Evolutionary conservation across 2,113 vertebrate species (phyloP).

Genomic region (Nerophis ophidion): DNA sequence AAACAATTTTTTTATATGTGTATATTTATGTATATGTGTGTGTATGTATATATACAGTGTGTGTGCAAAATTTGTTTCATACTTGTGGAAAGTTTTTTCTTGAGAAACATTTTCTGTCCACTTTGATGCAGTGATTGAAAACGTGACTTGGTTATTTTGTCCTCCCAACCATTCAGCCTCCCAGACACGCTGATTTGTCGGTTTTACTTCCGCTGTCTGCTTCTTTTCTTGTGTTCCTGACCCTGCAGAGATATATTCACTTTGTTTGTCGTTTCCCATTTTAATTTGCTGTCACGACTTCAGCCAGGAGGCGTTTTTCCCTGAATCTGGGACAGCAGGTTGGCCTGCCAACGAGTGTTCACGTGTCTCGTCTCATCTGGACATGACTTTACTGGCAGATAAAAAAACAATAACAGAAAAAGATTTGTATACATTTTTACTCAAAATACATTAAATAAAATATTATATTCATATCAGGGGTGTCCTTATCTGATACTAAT

Average conservation of each 20-base stretch:
- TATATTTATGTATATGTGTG: too few species aligned
- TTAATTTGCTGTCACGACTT: slow-evolving; percentile 34
- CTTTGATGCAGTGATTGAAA: slow-evolving; percentile 12
- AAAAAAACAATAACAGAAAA: not conserved
- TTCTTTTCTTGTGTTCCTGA: slow-evolving; percentile 8
- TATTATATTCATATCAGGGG: too few species aligned
- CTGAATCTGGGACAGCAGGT: slow-evolving; percentile 45
- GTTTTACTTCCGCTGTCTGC: not conserved
- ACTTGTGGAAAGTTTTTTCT: too few species aligned
- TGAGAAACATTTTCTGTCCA: not conserved
- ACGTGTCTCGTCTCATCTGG: not conserved
- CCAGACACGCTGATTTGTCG: slow-evolving; percentile 14
- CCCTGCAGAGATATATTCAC: slow-evolving; percentile 28
- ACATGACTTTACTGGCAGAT: not conserved
- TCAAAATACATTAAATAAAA: too few species aligned
- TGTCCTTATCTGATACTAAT: too few species aligned
- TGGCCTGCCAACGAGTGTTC: not conserved
- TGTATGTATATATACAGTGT: too few species aligned
- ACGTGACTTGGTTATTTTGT: slow-evolving; percentile 30
- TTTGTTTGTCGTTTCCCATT: slow-evolving; percentile 14
- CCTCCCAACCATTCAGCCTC: slow-evolving; percentile 32
- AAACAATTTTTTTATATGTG: too few species aligned
- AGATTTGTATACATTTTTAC: too few species aligned
- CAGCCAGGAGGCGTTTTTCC: slow-evolving; percentile 34
- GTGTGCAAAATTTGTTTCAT: too few species aligned